A percentile compares a stretch with the other conserved stretches of the same genome.
phyloP scores from a whole-genome alignment of 1,140 invertebrate genomes.

The Atta colombica region DNA sequence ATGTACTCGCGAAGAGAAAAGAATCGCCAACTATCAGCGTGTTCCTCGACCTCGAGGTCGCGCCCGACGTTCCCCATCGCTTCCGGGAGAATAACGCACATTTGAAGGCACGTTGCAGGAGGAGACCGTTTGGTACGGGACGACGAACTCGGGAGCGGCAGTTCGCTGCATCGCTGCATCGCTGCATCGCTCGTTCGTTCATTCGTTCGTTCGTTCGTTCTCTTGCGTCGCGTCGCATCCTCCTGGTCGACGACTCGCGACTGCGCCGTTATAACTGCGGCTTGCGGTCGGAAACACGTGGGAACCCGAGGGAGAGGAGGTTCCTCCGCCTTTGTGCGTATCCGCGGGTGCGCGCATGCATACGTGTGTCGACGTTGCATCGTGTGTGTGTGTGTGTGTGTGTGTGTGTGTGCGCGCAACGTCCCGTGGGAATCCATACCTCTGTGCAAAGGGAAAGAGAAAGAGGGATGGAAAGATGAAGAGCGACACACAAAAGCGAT shows the following conservation, averaged over 20 bases:
- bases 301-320: conserved; percentile 79
- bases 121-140: conserved; percentile 54
- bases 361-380: conserved; percentile 60
- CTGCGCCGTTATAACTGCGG: conserved; percentile 79
- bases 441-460: conserved; percentile 46
- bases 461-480: too few relatives aligned
- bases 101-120: conserved; percentile 55
- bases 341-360: conserved; percentile 44
- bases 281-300: conserved; percentile 82
- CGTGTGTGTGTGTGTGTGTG: conserved; percentile 44
- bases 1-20: background rate
- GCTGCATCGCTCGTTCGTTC: conserved; percentile 24
- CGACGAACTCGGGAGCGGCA: conserved; percentile 67
- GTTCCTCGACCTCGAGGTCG: conserved; percentile 35
- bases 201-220: background rate
- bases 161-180: conserved; percentile 18
- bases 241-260: conserved; percentile 75
- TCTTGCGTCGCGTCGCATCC: conserved; percentile 41
- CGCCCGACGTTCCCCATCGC: conserved; percentile 58
- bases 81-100: conserved; percentile 29
- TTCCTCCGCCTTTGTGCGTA: conserved; percentile 63
- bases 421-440: conserved; percentile 82
- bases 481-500: too few relatives aligned
- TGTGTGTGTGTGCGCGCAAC: conserved; percentile 46
- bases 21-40: conserved; percentile 29